Percentiles rank a stretch among this genome's conserved stretches.
Evolutionary conservation across 2,888 invertebrate genomes (phyloP).

Genomic region (Lasioglossum leucozonium): DNA sequence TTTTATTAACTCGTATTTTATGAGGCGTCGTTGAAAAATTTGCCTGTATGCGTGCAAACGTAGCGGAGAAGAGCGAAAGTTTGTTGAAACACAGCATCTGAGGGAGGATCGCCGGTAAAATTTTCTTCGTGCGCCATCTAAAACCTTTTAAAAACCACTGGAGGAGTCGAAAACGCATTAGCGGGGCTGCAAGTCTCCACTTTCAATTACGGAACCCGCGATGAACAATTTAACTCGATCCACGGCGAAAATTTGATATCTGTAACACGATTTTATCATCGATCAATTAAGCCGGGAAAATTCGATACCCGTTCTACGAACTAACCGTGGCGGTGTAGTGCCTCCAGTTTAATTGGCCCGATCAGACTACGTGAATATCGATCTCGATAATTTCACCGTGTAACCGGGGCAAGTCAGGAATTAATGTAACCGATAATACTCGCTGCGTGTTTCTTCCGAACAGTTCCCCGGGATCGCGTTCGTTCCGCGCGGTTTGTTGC

Average conservation of each 20-base stretch:
- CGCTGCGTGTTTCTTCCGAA: background rate
- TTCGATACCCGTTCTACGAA: background rate
- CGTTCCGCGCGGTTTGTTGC: background rate
- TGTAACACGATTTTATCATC: constrained; percentile 5
- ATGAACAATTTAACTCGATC: constrained; percentile 10
- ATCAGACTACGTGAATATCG: background rate
- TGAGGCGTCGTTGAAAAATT: background rate
- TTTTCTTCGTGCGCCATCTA: background rate
- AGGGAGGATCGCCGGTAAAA: background rate
- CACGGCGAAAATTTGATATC: constrained; percentile 1
- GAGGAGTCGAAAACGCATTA: background rate
- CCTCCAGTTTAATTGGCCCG: background rate
- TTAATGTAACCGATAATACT: background rate
- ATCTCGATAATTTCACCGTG: background rate
- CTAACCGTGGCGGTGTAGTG: background rate
- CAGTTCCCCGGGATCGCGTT: background rate
- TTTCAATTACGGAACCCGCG: constrained; percentile 3
- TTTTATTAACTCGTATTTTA: background rate
- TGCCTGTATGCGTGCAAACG: background rate
- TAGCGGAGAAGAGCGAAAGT: background rate
- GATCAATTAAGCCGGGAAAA: background rate
- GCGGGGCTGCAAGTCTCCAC: background rate
- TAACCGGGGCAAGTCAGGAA: background rate
- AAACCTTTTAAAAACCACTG: constrained; percentile 2
- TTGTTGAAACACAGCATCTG: background rate